These are phyloP conservation scores for Choristoneura fumiferana DNA, from an alignment of 1,140 invertebrate species.

Conservation along the genomic window DNA sequence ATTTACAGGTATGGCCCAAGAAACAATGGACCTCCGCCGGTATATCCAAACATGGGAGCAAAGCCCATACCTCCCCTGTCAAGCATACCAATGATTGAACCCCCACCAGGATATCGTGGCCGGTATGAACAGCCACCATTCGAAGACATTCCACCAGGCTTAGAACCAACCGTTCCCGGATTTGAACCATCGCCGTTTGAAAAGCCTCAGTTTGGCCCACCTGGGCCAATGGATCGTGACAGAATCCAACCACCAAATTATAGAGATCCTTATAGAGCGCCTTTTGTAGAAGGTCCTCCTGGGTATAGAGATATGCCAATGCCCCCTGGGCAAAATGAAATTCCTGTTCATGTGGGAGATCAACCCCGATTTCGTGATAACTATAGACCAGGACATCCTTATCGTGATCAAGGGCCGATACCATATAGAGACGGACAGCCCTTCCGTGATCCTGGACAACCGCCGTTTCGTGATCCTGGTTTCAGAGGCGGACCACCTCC, in stretches of 20 bases:
- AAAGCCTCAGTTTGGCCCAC: slow-evolving; percentile 59
- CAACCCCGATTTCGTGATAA: slow-evolving; percentile 59
- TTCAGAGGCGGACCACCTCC: slow-evolving; percentile 54
- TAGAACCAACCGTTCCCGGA: slow-evolving; percentile 77
- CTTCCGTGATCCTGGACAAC: slow-evolving; percentile 51
- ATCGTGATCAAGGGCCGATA: slow-evolving; percentile 50
- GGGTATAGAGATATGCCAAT: slow-evolving; percentile 55
- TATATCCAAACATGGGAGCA: slow-evolving; percentile 48
- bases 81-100: slow-evolving; percentile 41
- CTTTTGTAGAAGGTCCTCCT: slow-evolving; percentile 50
- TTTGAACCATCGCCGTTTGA: slow-evolving; percentile 75
- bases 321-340: slow-evolving; percentile 49
- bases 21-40: slow-evolving; percentile 52
- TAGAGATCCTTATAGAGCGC: slow-evolving; percentile 59
- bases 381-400: slow-evolving; percentile 49
- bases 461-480: slow-evolving; percentile 51
- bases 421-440: slow-evolving; percentile 61
- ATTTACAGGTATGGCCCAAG: slow-evolving; percentile 65
- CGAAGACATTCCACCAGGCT: slow-evolving; percentile 71
- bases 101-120: slow-evolving; percentile 55
- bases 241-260: slow-evolving; percentile 57
- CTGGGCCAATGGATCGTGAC: slow-evolving; percentile 58
- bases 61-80: slow-evolving; percentile 51
- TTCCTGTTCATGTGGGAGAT: slow-evolving; percentile 58
- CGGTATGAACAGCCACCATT: slow-evolving; percentile 65